Evolutionary conservation across 2,113 vertebrate species (phyloP), one percentile per base, ranked within the genome.

Genomic region (Aspiorhynchus laticeps): DNA sequence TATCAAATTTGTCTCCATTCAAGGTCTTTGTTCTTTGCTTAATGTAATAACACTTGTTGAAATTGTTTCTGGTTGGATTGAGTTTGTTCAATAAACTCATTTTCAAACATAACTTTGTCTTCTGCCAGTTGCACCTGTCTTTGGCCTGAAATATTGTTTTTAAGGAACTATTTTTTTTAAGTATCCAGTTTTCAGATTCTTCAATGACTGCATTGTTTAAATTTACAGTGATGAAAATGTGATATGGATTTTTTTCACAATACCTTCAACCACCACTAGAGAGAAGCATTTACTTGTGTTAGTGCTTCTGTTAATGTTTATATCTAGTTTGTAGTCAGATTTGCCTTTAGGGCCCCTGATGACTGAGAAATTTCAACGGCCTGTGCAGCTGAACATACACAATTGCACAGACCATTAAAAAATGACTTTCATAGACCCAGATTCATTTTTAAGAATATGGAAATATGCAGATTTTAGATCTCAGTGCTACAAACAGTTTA

Each of bases 191-290:
- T 10, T 46, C 38, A 7, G 73, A 3, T 43, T 15, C 11, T 14
- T 3, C 73, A 8, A 17, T 48, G 24, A 76, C 41, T 15, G 73
- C 73, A 14, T 74, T 79, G 21, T 59, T 36, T 36, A 1, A 33
- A 33, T 33, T 56, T 31, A 56, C 19, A 79, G 8, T 0, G 2
- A 38, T 8, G 6, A 0, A 26, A 41, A 5, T 14, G 10, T 24
- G 0, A 63, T 51, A 10, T 24, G 7, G 1, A 11, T 79, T 80
- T 7, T 80, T 31, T 36, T 5, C 48, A 69, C 41, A 71, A 51
- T 83, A 83, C 63, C 63, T 14, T 83, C 28, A 1, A n/a, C 46
- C 28, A 36, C 80, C 80, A 83, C 80, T 83, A 83, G 80, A 83
- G 63, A 33, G 80, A 71, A 83, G 80, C 63, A 83, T 83, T 67